Percentiles rank a stretch among this genome's conserved stretches.
These are phyloP conservation scores for Drosophila aldrichi DNA, from an alignment of 2,888 invertebrate species.

Conservation along the genomic window DNA sequence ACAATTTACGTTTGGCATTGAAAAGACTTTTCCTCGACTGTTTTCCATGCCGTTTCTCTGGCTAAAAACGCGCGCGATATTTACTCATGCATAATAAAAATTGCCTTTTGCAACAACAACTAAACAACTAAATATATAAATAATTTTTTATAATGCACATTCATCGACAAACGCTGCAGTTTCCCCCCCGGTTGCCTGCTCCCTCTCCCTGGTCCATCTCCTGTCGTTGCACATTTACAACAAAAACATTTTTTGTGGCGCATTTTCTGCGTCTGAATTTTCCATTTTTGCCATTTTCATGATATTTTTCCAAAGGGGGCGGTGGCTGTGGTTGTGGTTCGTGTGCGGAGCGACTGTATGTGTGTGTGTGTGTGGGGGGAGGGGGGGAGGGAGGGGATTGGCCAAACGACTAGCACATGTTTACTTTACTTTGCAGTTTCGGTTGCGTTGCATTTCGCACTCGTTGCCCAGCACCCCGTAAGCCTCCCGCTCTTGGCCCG, in stretches of 20 bases:
- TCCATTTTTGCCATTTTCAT: slow-evolving; percentile 78
- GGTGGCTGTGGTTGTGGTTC: slow-evolving; percentile 13
- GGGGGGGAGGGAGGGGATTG: slow-evolving; percentile 12
- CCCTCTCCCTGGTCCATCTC: background rate
- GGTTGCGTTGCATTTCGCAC: slow-evolving; percentile 72
- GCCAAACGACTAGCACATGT: slow-evolving; percentile 82
- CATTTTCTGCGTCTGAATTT: slow-evolving; percentile 73
- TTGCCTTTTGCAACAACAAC: slow-evolving; percentile 17
- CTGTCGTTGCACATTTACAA: slow-evolving; percentile 55
- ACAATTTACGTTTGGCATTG: slow-evolving; percentile 41
- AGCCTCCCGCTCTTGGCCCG: background rate
- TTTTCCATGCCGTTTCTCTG: slow-evolving; percentile 52
- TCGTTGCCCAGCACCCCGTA: slow-evolving; percentile 5
- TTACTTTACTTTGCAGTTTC: slow-evolving; percentile 81
- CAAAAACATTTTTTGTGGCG: slow-evolving; percentile 75
- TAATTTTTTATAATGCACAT: slow-evolving; percentile 69
- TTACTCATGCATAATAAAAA: slow-evolving; percentile 20
- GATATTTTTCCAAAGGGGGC: slow-evolving; percentile 65
- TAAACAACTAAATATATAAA: slow-evolving; percentile 59
- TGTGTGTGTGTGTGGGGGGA: background rate
- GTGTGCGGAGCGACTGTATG: background rate
- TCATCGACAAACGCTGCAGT: slow-evolving; percentile 28
- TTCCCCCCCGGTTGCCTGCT: background rate
- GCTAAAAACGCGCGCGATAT: slow-evolving; percentile 14
- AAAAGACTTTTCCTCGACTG: slow-evolving; percentile 34